Base-by-base conservation (phyloP, 2,888 invertebrate genomes). In the Pediacus dermestoides region DNA sequence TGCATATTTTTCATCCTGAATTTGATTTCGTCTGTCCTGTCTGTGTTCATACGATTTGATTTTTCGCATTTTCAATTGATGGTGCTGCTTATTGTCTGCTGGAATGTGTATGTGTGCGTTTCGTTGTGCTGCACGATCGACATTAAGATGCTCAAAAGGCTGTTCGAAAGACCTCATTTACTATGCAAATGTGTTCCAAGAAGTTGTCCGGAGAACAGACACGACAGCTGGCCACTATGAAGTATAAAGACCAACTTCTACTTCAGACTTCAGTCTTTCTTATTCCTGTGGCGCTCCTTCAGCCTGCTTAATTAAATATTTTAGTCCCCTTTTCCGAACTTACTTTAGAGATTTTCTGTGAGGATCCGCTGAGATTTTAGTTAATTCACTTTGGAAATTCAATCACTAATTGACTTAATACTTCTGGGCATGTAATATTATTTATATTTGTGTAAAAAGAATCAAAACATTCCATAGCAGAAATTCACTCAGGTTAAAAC, bases 191-290 rank as follows among this genome's bases (percentile, higher is more conserved):
- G 64, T 60, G 58, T 66, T 63, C 57, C 53, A 58, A 63, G 65
- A 68, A 68, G 65, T 67, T 66, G 60, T 60, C 59, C 61, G 57
- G 54, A 55, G 55, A 37, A 55, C 52, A 56, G 57, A 56, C 59
- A 72, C 70, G 53, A 56, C 74, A 74, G 73, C 73, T 74, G 74
- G 71, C 67, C 66, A 70, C 70, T 70, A 73, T 73, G 73, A 74
- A 74, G 73, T 74, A 73, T 73, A 73, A 73, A 74, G 72, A 73
- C 70, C 69, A 60, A 56, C 57, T 61, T 14, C 28, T 13, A 13
- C 41, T 42, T 31, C 34, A 31, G 34, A 42, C 39, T 49, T 40
- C 31, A 30, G 33, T 40, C 38, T 28, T 28, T 43, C 38, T 47
- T 28, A 28, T 28, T 47, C 39, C 43, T 43, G 25, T 41, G 37